These are phyloP conservation scores for Chroicocephalus ridibundus DNA, from an alignment of 2,113 vertebrate genomes.

Conservation along the genomic window DNA sequence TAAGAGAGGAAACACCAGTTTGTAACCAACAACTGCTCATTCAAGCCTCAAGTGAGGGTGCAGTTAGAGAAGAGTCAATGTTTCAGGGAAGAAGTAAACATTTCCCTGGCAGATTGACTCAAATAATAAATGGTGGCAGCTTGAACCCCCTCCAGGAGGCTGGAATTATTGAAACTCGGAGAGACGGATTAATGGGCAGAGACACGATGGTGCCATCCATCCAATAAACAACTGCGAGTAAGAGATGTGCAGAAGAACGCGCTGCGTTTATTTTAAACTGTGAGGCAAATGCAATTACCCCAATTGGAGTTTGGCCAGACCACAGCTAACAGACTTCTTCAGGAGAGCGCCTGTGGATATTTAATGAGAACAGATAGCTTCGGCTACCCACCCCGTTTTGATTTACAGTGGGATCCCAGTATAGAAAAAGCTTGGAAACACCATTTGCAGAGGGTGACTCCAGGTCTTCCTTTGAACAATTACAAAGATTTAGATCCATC, in stretches of 20 bases:
- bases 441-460: neutral
- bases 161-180: neutral
- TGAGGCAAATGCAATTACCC: neutral
- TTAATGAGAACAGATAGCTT: neutral
- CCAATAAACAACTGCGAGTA: neutral
- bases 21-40: neutral
- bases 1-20: neutral
- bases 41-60: neutral
- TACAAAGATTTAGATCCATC: neutral
- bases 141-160: neutral
- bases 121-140: conserved; percentile 29
- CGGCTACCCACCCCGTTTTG: neutral
- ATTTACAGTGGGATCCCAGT: neutral
- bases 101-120: conserved; percentile 14
- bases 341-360: neutral
- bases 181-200: conserved; percentile 8
- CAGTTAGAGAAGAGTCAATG: neutral
- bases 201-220: neutral
- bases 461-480: neutral
- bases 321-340: neutral
- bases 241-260: neutral
- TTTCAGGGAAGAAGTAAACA: neutral
- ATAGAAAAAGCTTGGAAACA: neutral
- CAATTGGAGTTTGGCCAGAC: neutral
- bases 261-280: neutral